These are phyloP conservation scores for Melieria crassipennis DNA, from an alignment of 2,888 invertebrate genomes.

Conservation along the genomic window DNA sequence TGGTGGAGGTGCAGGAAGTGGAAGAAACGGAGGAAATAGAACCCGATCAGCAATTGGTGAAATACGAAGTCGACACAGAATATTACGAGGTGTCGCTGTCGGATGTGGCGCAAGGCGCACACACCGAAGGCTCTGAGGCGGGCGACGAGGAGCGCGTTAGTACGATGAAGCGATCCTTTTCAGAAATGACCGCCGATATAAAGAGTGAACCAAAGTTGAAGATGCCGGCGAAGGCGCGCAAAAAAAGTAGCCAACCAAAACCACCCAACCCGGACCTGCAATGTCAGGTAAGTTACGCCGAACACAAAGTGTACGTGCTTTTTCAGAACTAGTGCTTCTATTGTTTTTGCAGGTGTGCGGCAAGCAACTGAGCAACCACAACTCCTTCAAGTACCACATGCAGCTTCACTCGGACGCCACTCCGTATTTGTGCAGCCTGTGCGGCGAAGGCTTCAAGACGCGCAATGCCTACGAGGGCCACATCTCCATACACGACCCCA, in stretches of 20 bases:
- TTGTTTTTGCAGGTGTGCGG: constrained; percentile 51
- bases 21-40: constrained; percentile 32
- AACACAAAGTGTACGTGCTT: too few relatives aligned
- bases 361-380: constrained; percentile 61
- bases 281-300: constrained; percentile 46
- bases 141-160: constrained; percentile 19
- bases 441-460: constrained; percentile 64
- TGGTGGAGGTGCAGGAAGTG: constrained; percentile 44
- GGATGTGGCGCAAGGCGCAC: constrained; percentile 12
- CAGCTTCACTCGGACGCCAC: constrained; percentile 62
- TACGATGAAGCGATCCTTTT: constrained; percentile 20
- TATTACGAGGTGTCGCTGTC: constrained; percentile 26
- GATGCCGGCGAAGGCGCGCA: constrained; percentile 28
- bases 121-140: constrained; percentile 33
- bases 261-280: constrained; percentile 48
- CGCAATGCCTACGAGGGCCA: constrained; percentile 64
- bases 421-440: constrained; percentile 59
- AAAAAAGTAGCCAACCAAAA: constrained; percentile 39
- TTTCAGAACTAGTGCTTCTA: background rate
- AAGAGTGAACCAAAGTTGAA: constrained; percentile 9
- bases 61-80: constrained; percentile 28
- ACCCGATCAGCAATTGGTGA: too few relatives aligned
- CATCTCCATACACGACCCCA: constrained; percentile 58
- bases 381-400: constrained; percentile 64
- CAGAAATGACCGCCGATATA: background rate